Conservation (phyloP, 2,888 invertebrate species). For the Anaspis maculata region DNA sequence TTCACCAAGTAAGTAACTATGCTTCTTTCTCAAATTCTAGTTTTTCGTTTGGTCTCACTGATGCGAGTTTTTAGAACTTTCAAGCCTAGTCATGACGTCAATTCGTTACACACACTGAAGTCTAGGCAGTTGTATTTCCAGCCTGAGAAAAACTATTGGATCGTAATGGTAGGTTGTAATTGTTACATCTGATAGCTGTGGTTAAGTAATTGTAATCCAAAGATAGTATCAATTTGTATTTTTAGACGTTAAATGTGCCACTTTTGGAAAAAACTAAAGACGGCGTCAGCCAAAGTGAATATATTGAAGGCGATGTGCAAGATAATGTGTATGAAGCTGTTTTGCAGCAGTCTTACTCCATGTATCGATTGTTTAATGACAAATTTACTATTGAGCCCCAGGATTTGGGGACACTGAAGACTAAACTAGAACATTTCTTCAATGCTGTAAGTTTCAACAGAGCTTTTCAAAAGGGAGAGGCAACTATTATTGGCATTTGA, state of each 20-base stretch:
- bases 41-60: slow-evolving; percentile 1
- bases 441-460: slow-evolving; percentile 61
- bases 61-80: slow-evolving; percentile 59
- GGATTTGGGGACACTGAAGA: slow-evolving; percentile 52
- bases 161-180: slow-evolving; percentile 65
- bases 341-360: slow-evolving; percentile 67
- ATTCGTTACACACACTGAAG: slow-evolving; percentile 83
- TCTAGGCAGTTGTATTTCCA: slow-evolving; percentile 80
- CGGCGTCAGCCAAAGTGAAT: slow-evolving; percentile 61
- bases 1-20: slow-evolving; percentile 78
- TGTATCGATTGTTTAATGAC: slow-evolving; percentile 81
- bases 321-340: slow-evolving; percentile 64
- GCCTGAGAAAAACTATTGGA: slow-evolving; percentile 83
- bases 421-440: slow-evolving; percentile 71
- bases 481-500: too few relatives aligned
- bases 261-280: slow-evolving; percentile 65
- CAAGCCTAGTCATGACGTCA: slow-evolving; percentile 66
- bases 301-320: slow-evolving; percentile 73
- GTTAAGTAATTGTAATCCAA: not conserved
- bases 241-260: slow-evolving; percentile 69
- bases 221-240: slow-evolving; percentile 3
- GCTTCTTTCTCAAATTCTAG: slow-evolving; percentile 9
- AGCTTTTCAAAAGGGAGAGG: too few relatives aligned
- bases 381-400: slow-evolving; percentile 58
- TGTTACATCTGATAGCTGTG: too few relatives aligned